Evolutionary conservation across 53 echinoderm and acorn worm genomes (phyloP), one percentile per base, ranked within the genome.

Genomic region (Astropecten irregularis): DNA sequence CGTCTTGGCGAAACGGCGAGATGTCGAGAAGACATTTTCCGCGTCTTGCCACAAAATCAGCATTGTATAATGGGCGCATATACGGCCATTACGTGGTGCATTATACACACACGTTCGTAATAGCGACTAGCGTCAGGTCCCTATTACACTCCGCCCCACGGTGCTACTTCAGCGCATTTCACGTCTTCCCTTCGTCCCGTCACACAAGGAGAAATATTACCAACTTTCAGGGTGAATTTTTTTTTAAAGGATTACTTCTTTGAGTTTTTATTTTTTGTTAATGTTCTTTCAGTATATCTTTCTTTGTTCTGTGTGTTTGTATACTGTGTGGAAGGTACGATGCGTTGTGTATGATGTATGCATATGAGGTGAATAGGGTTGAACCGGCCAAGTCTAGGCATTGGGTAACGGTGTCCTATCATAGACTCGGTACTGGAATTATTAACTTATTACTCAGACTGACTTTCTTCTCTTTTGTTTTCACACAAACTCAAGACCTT

Each of bases 1-100:
- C 79, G 79, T 79, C 79, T 79, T 79, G 79, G 61, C 79, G 63
- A 79, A 79, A 79, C 79, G 79, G 79, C 79, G 79, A 60, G 61
- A 61, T 79, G 79, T 79, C 79, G 79, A 79, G 30, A 79, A 48
- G 79, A 60, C 79, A 60, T 79, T 79, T 79, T 79, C 48, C 63
- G 79, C 79, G 62, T 79, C 79, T 79, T 79, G 79, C 61, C 60
- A 79, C 76, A 56, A 60, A 79, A 60, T 7, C 62, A 62, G 79
- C 79, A 62, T 62, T 79, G 79, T 79, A 56, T 79, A 47, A 55
- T 79, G 27, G 61, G 63, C 79, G 79, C 79, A 79, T 79, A 60
- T 79, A 79, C 61, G 37, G 59, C 59, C 16, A 79, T 30, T 79
- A 61, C 79, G 79, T 62, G 34, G 4, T 47, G 19, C 79, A 79